Conservation (phyloP, 2,797 vertebrate genomes). For the Callimico goeldii region DNA sequence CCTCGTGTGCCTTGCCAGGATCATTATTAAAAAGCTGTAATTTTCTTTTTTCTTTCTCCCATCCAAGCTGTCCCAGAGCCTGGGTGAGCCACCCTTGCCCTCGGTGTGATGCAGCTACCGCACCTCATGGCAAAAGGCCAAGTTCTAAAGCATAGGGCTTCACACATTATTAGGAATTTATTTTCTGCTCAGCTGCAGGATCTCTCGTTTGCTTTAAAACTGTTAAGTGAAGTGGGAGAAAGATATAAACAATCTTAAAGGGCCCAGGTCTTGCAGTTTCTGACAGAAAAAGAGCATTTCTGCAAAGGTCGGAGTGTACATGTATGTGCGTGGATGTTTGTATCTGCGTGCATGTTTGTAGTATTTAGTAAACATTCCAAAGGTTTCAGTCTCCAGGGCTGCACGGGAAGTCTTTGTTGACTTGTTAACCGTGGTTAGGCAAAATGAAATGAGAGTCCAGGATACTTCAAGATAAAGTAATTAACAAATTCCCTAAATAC, state of each 20-base stretch:
- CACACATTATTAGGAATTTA: neutral
- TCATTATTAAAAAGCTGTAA: neutral
- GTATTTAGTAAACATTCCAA: neutral
- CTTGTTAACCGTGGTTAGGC: neutral
- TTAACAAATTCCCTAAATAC: neutral
- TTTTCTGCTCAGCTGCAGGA: neutral
- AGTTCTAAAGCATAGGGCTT: neutral
- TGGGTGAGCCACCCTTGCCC: neutral
- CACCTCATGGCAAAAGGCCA: neutral
- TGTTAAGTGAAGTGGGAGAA: no score
- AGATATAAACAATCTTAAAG: neutral
- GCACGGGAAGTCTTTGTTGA: neutral
- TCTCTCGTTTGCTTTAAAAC: neutral
- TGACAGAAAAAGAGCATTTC: neutral
- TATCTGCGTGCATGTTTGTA: neutral
- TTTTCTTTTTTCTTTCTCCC: neutral
- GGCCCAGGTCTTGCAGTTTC: neutral
- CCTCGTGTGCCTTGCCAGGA: neutral
- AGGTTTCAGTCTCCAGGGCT: neutral
- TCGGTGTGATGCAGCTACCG: accelerated
- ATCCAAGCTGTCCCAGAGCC: neutral
- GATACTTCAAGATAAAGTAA: neutral
- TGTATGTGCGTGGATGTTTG: neutral
- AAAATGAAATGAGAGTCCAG: neutral
- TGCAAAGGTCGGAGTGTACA: neutral